These are phyloP conservation scores for Microplitis manilae DNA, from an alignment of 2,888 invertebrate genomes.

Conservation along the genomic window DNA sequence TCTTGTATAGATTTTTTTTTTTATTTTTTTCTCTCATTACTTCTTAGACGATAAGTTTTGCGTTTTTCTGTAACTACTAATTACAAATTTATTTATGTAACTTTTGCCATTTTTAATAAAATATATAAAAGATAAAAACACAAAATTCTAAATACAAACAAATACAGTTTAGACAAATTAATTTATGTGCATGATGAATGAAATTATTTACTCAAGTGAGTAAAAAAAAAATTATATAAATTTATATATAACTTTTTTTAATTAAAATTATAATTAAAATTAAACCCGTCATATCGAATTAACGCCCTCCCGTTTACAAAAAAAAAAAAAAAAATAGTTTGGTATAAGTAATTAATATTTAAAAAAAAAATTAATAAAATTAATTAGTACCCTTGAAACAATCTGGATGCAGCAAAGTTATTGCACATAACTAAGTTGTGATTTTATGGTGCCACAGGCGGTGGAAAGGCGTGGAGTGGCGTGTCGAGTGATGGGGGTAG, in stretches of 20 bases:
- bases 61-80: constrained; percentile 64
- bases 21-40: not conserved
- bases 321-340: constrained; percentile 26
- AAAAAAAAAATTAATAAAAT: constrained; percentile 22
- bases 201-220: constrained; percentile 3
- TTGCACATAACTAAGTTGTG: constrained; percentile 68
- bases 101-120: constrained; percentile 70
- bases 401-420: constrained; percentile 59
- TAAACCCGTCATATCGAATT: not conserved
- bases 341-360: not conserved
- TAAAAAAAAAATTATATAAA: not conserved
- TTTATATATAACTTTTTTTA: too few relatives aligned
- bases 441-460: constrained; percentile 73
- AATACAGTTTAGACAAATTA: constrained; percentile 7
- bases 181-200: constrained; percentile 30
- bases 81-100: constrained; percentile 66
- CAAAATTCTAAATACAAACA: constrained; percentile 13
- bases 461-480: constrained; percentile 71
- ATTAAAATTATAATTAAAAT: too few relatives aligned
- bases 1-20: constrained; percentile 48
- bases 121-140: constrained; percentile 55
- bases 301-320: constrained; percentile 13
- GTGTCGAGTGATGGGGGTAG: constrained; percentile 70
- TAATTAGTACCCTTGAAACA: constrained; percentile 36
- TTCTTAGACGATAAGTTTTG: constrained; percentile 66